Percentiles rank a stretch among this genome's conserved stretches.
Evolutionary conservation across 2,797 vertebrate species (phyloP).

Genomic region (Merluccius polli): DNA sequence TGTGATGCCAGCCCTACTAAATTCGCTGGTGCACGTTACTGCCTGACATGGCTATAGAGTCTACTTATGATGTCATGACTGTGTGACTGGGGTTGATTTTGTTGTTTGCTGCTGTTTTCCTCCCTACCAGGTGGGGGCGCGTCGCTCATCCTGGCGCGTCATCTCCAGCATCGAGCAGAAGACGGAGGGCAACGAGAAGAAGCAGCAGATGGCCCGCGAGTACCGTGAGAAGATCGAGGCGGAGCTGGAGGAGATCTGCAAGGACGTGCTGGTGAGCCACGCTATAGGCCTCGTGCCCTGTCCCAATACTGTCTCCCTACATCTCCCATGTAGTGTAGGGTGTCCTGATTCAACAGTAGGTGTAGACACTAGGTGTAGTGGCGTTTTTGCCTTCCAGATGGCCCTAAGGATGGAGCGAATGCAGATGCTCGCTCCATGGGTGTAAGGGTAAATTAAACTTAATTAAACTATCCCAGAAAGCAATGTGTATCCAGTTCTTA

Average conservation of each 20-base stretch:
- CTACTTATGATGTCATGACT: neutral
- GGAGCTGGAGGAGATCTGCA: constrained; percentile 95
- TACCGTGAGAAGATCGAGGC: constrained; percentile 95
- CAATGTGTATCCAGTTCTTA: too few relatives aligned
- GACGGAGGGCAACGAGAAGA: constrained; percentile 93
- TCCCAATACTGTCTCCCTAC: neutral
- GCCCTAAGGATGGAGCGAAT: too few relatives aligned
- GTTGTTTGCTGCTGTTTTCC: neutral
- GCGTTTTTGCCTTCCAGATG: too few relatives aligned
- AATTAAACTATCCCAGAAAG: too few relatives aligned
- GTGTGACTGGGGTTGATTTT: neutral
- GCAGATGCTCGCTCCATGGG: too few relatives aligned
- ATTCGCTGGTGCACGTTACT: too few relatives aligned
- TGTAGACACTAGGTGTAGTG: too few relatives aligned
- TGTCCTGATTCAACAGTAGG: neutral
- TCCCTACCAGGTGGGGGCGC: constrained; percentile 79
- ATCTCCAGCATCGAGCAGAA: constrained; percentile 99
- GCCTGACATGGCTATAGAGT: neutral
- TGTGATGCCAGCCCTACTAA: too few relatives aligned
- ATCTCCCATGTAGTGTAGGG: neutral
- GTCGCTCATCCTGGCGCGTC: constrained; percentile 97
- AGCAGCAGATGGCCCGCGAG: constrained; percentile 92
- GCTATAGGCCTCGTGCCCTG: neutral
- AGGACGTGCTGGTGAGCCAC: constrained; percentile 89
- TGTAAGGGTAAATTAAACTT: too few relatives aligned